Percentiles rank a stretch among this genome's conserved stretches.
phyloP scores from a whole-genome alignment of 2,797 vertebrate genomes.

The Premnoplex brunnescens region DNA sequence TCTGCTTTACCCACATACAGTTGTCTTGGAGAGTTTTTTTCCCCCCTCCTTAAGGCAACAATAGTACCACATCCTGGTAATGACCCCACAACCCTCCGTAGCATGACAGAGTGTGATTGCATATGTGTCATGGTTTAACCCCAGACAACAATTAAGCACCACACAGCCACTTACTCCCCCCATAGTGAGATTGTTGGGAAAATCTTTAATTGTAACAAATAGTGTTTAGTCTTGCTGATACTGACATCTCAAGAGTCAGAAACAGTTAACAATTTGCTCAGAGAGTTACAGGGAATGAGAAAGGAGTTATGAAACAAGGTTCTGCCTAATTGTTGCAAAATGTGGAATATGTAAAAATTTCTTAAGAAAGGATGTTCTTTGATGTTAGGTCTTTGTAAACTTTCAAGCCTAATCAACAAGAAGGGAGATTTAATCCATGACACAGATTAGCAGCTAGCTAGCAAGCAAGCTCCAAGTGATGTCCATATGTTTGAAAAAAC shows the following conservation, averaged over 20 bases:
- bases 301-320: not conserved
- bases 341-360: not conserved
- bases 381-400: not conserved
- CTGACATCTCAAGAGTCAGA: not conserved
- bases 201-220: not conserved
- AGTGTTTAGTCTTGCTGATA: not conserved
- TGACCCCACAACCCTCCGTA: not conserved
- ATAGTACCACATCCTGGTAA: not conserved
- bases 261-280: not conserved
- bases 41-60: too few species aligned
- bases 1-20: too few species aligned
- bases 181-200: not conserved
- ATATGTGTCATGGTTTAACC: not conserved
- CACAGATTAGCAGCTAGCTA: not conserved
- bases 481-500: not conserved
- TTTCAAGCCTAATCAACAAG: not conserved
- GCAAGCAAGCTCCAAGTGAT: not conserved
- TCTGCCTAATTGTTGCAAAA: not conserved
- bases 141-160: not conserved
- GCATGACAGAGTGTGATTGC: not conserved
- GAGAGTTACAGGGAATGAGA: not conserved
- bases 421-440: not conserved
- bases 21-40: too few species aligned
- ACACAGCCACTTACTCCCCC: not conserved
- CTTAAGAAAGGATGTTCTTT: not conserved